Conservation (phyloP, 2,888 invertebrate genomes). For the Cheilosia vernalis region DNA sequence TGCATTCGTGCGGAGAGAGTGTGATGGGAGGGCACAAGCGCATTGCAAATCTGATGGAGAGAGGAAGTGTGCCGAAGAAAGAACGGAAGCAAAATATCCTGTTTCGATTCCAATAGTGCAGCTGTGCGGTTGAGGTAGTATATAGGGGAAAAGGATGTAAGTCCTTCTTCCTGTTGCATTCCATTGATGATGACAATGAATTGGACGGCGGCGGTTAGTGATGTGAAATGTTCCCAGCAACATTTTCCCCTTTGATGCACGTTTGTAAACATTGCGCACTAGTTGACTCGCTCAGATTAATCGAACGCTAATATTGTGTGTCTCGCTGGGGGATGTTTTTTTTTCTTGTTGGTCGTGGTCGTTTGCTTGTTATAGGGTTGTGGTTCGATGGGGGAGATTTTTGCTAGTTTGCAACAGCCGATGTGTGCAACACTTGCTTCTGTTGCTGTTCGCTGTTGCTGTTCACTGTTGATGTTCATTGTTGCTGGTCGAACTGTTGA, state of each 20-base stretch:
- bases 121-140: conserved; percentile 56
- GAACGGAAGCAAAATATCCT: conserved; percentile 73
- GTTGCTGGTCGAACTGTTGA: conserved; percentile 68
- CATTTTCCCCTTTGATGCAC: conserved; percentile 63
- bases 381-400: conserved; percentile 55
- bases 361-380: too few relatives aligned
- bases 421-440: conserved; percentile 65
- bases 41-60: conserved; percentile 42
- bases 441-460: conserved; percentile 50
- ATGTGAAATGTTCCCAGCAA: conserved; percentile 65
- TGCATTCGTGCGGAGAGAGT: conserved; percentile 63
- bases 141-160: conserved; percentile 67
- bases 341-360: conserved; percentile 16
- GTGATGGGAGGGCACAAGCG: conserved; percentile 60
- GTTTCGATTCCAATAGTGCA: conserved; percentile 69
- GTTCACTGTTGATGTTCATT: conserved; percentile 60
- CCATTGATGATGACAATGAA: conserved; percentile 55
- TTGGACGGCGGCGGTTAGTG: neutral
- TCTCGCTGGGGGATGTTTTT: conserved; percentile 55
- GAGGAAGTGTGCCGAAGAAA: conserved; percentile 58
- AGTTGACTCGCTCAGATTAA: conserved; percentile 74
- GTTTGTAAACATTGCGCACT: conserved; percentile 66
- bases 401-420: conserved; percentile 37
- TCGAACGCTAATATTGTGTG: conserved; percentile 47
- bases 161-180: conserved; percentile 74